Percentiles rank a stretch among this genome's conserved stretches.
Conservation (phyloP, 2,113 vertebrate genomes). For the Gyps fulvus region DNA sequence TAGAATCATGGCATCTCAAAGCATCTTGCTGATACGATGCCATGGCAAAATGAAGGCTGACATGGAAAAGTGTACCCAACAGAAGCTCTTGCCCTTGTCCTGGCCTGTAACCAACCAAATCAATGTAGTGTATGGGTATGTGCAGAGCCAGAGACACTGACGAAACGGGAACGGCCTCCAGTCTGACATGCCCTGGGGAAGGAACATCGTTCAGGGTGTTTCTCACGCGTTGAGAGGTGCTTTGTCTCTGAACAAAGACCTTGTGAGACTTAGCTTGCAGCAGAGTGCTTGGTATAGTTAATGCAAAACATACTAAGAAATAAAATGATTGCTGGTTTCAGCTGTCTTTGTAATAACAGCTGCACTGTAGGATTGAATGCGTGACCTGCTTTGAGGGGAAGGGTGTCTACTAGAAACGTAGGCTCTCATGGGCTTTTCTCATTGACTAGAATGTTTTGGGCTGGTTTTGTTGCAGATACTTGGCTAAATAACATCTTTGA, state of each 20-base stretch:
- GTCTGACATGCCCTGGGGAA: neutral
- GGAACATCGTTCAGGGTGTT: neutral
- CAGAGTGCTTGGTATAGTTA: neutral
- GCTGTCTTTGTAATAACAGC: neutral
- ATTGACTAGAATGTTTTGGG: neutral
- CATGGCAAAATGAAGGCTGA: neutral
- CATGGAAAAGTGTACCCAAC: neutral
- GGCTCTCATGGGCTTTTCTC: neutral
- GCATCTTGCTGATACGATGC: neutral
- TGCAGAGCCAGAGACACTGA: neutral
- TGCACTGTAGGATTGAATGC: neutral
- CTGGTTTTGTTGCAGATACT: neutral
- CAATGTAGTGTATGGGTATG: too few species aligned
- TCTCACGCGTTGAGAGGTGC: fast-evolving
- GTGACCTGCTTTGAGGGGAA: neutral
- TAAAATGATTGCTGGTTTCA: neutral
- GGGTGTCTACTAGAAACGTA: fast-evolving
- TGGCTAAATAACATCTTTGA: neutral
- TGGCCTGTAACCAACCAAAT: neutral
- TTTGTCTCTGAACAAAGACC: neutral
- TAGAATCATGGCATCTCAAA: neutral
- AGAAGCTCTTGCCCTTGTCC: neutral
- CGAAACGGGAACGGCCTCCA: neutral
- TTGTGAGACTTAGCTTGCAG: neutral
- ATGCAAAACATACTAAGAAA: neutral